Percentiles rank a stretch among this genome's conserved stretches.
These are phyloP conservation scores for Eumeta japonica DNA, from an alignment of 1,140 invertebrate genomes.

Conservation along the genomic window DNA sequence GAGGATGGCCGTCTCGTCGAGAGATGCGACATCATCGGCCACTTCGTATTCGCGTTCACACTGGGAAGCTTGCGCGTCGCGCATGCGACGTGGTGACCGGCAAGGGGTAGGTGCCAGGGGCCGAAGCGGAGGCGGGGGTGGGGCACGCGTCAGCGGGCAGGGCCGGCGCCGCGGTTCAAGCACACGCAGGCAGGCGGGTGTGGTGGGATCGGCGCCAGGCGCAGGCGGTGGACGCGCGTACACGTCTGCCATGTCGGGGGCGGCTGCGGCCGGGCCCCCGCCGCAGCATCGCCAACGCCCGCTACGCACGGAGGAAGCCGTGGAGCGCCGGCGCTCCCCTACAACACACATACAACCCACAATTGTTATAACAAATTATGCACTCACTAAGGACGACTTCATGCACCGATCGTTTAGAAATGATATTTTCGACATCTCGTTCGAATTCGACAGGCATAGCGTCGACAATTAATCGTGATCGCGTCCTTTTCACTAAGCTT, in stretches of 20 bases:
- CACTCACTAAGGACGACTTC: neutral
- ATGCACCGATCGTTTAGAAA: too few species aligned
- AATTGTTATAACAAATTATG: neutral
- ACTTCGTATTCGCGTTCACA: conserved; percentile 57
- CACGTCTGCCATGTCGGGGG: conserved; percentile 47
- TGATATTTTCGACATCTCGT: too few species aligned
- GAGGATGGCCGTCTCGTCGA: conserved; percentile 47
- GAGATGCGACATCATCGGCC: conserved; percentile 58
- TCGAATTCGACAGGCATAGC: neutral
- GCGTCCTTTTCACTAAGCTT: too few species aligned
- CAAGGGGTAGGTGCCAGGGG: conserved; percentile 7
- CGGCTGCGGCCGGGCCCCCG: conserved; percentile 29
- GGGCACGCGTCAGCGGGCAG: conserved; percentile 39
- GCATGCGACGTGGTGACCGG: neutral
- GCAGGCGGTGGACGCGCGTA: conserved; percentile 49
- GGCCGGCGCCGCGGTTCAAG: conserved; percentile 29
- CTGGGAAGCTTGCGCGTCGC: conserved; percentile 2
- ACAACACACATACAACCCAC: neutral
- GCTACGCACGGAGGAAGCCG: conserved; percentile 38
- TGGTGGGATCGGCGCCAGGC: conserved; percentile 30
- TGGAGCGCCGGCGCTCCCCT: conserved; percentile 26
- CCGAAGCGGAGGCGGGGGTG: conserved; percentile 28
- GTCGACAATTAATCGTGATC: too few species aligned
- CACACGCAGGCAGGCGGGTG: conserved; percentile 23
- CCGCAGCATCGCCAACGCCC: conserved; percentile 40